Conservation (phyloP, 2,797 vertebrate genomes). For the Pantherophis alleghaniensis region DNA sequence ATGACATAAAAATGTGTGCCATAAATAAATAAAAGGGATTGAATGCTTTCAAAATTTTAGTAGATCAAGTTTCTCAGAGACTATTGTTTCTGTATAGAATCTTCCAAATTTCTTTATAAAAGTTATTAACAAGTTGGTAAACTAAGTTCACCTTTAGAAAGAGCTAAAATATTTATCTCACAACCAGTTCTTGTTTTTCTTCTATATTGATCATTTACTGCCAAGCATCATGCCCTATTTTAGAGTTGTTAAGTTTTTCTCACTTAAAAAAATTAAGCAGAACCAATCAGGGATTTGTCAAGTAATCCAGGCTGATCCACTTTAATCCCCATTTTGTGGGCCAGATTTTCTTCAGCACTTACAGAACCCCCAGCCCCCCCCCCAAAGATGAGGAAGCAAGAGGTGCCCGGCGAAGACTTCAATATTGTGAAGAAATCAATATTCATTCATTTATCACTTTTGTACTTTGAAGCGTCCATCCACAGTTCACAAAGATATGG, state of each 20-base stretch:
- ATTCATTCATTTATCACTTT: background rate
- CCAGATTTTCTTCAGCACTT: constrained; percentile 35
- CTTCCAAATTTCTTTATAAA: constrained; percentile 22
- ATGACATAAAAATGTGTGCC: background rate
- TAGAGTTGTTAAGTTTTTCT: constrained; percentile 51
- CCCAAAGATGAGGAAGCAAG: background rate
- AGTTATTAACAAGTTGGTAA: constrained; percentile 46
- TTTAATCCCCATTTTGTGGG: constrained; percentile 36
- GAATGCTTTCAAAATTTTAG: constrained; percentile 47
- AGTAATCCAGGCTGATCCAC: constrained; percentile 21
- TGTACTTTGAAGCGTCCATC: background rate
- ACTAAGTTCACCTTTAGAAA: constrained; percentile 32
- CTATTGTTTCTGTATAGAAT: constrained; percentile 44
- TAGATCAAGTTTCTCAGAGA: constrained; percentile 17
- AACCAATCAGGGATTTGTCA: constrained; percentile 35
- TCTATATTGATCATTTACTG: constrained; percentile 57
- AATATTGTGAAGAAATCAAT: background rate
- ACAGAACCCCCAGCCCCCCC: constrained; percentile 23
- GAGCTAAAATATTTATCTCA: constrained; percentile 23
- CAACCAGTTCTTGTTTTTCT: constrained; percentile 39
- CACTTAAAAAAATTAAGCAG: constrained; percentile 7
- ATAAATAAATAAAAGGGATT: constrained; percentile 23
- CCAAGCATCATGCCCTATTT: constrained; percentile 46
- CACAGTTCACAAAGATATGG: background rate
- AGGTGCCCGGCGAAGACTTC: background rate